Evolutionary conservation across 2,888 invertebrate species (phyloP).

Genomic region (Amblyjoppa proteus): DNA sequence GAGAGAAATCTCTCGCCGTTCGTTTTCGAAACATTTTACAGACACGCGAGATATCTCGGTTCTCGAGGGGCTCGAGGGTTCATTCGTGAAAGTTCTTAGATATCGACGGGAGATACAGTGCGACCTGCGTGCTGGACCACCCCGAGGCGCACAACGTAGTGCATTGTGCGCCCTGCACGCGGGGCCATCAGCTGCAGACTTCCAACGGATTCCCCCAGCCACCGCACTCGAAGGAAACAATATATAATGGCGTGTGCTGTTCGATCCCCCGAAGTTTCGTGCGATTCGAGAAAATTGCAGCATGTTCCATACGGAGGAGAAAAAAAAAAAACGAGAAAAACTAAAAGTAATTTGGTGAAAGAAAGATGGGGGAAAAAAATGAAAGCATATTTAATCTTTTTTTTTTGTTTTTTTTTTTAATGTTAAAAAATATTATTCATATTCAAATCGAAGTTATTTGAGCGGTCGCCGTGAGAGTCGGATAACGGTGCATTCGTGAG

Average conservation of each 20-base stretch:
- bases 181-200: conserved; percentile 21
- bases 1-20: conserved; percentile 17
- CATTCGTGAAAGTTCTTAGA: conserved; percentile 18
- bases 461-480: conserved; percentile 67
- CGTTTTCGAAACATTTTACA: conserved; percentile 30
- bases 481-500: conserved; percentile 76
- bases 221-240: conserved; percentile 27
- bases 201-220: conserved; percentile 1
- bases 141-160: conserved; percentile 28
- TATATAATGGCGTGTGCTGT: conserved; percentile 77
- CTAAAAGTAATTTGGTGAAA: neutral
- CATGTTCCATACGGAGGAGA: neutral
- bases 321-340: neutral
- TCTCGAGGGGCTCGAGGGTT: conserved; percentile 31
- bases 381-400: too few relatives aligned
- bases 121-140: conserved; percentile 35
- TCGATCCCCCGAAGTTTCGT: conserved; percentile 75
- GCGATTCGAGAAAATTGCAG: conserved; percentile 44
- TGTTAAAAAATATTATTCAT: neutral
- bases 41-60: conserved; percentile 36
- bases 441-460: neutral
- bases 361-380: neutral
- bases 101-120: conserved; percentile 28
- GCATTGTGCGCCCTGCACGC: conserved; percentile 40
- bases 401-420: neutral